Evolutionary conservation across 2,797 vertebrate species (phyloP).

Genomic region (Alectoris magna): DNA sequence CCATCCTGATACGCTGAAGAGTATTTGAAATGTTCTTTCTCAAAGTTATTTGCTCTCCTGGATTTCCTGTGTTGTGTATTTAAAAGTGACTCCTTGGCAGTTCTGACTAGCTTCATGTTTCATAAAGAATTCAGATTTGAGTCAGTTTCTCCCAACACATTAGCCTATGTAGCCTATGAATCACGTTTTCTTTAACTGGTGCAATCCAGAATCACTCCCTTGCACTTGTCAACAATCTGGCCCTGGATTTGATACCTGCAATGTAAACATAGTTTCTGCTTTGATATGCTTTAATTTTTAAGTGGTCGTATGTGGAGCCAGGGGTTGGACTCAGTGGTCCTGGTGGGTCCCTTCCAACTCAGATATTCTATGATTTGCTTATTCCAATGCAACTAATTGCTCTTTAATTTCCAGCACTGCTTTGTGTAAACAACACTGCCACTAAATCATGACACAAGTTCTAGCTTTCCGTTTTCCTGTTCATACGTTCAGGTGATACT

Average conservation of each 20-base stretch:
- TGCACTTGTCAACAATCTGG: background rate
- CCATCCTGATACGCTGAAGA: background rate
- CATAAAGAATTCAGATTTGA: background rate
- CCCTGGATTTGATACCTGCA: background rate
- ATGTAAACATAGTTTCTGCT: background rate
- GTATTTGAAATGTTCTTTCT: background rate
- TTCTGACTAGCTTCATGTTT: constrained; percentile 7
- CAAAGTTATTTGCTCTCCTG: background rate
- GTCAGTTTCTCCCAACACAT: background rate
- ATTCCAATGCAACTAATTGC: background rate
- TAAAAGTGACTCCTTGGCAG: background rate
- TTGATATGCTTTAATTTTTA: background rate
- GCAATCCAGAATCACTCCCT: background rate
- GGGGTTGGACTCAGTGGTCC: background rate
- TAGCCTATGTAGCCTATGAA: background rate
- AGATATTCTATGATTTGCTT: background rate
- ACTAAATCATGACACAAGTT: background rate
- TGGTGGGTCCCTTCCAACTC: background rate
- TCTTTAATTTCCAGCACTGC: background rate
- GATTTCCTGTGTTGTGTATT: background rate
- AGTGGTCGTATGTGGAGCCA: background rate
- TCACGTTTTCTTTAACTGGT: background rate
- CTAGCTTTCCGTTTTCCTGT: background rate
- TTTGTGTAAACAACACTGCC: background rate
- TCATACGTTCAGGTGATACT: background rate